Evolutionary conservation across 2,797 vertebrate species (phyloP).

Genomic region (Huso huso): DNA sequence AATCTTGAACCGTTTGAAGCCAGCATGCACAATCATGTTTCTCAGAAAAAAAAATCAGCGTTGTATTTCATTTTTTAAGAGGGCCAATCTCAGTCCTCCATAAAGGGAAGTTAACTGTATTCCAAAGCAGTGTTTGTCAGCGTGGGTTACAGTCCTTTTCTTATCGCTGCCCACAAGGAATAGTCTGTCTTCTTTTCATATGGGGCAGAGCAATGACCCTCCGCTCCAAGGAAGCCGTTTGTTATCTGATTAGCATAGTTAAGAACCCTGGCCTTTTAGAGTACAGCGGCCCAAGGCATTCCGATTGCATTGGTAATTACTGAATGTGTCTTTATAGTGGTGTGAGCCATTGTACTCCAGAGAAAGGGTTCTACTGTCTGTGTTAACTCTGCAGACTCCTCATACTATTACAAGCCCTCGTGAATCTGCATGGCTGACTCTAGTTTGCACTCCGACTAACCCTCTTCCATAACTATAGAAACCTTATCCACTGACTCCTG

Average conservation of each 20-base stretch:
- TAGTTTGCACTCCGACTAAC: constrained; percentile 21
- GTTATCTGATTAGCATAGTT: constrained; percentile 9
- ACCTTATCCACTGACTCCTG: too few relatives aligned
- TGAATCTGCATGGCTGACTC: constrained; percentile 20
- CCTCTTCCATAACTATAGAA: too few relatives aligned
- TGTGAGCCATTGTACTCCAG: background rate
- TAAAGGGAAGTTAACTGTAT: background rate
- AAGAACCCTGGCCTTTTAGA: constrained; percentile 5
- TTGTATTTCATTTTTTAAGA: constrained; percentile 33
- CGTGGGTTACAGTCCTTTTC: background rate
- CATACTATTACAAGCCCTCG: constrained; percentile 19
- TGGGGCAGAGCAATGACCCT: background rate
- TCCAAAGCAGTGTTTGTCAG: background rate
- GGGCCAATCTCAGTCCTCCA: background rate
- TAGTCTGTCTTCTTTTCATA: background rate
- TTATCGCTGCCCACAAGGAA: constrained; percentile 3
- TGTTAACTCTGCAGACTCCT: background rate
- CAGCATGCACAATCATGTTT: too few relatives aligned
- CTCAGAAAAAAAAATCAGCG: too few relatives aligned
- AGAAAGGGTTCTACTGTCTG: constrained; percentile 2
- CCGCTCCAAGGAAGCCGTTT: background rate
- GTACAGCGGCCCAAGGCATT: background rate
- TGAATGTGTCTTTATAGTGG: constrained; percentile 5
- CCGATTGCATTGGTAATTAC: constrained; percentile 1
- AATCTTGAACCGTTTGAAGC: too few relatives aligned